Evolutionary conservation across 53 echinoderm and acorn worm species (phyloP), one percentile per base, ranked within the genome.

Genomic region (Luidia sarsii): DNA sequence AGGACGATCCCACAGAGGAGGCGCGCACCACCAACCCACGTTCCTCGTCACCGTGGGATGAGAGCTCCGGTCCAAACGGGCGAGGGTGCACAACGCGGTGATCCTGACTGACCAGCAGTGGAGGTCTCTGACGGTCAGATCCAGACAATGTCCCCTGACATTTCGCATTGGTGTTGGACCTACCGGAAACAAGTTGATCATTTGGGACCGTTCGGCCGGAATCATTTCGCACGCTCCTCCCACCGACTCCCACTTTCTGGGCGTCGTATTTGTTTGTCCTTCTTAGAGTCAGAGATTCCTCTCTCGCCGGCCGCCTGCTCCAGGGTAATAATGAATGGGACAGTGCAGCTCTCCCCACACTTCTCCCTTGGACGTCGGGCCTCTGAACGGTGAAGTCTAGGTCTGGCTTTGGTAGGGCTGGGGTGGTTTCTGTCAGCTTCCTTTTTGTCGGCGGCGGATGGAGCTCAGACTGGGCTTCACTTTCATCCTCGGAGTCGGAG

Each of bases 401-500:
- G 61, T 77, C 25, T 62, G 77, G 77, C 28, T n/a, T 38, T 19
- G 77, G 77, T 2, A 77, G 57, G 13, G 24, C 23, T 3, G 57
- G 9, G 14, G 4, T n/a, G n/a, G n/a, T n/a, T n/a, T n/a, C n/a
- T n/a, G n/a, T 43, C 39, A 27, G 25, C 16, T 9, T 38, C 37
- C 16, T 34, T 7, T 13, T n/a, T 33, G 3, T 33, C 11, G 14
- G 49, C 15, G 65, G 38, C 0, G 25, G 25, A 36, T 13, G 11
- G 36, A 32, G 4, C 33, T 49, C 35, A 21, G 57, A 43, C 39
- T 62, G 18, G 7, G 28, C 1, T 67, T 48, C 49, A 16, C 5
- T 59, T 23, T 73, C 84, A 24, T 55, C 68, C 27, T 82, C 82
- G 9, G 82, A 82, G 39, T 82, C 82, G 0, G 82, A 82, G 69